Conservation (phyloP, 1,140 invertebrate species). For the Leptestheria dahalacensis region DNA sequence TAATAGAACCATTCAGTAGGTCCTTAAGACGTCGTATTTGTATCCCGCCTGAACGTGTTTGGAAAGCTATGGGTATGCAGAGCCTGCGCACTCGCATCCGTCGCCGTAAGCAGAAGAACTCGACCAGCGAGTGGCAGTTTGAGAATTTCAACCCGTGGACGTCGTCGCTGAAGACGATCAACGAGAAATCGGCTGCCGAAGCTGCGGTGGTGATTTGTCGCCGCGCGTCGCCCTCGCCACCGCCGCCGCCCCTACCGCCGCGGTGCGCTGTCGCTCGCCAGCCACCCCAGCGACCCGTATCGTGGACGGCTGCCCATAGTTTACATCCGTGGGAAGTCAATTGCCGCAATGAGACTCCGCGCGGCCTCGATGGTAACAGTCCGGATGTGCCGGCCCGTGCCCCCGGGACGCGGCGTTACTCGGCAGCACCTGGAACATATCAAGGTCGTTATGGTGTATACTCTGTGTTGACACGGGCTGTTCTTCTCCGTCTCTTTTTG, state of each 20-base stretch:
- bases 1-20: too few relatives aligned
- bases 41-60: not conserved
- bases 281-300: not conserved
- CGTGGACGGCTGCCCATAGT: not conserved
- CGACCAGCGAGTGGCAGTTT: constrained; percentile 28
- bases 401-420: not conserved
- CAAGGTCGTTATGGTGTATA: not conserved
- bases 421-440: not conserved
- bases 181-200: constrained; percentile 16
- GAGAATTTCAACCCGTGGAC: constrained; percentile 29
- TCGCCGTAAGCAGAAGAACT: constrained; percentile 25
- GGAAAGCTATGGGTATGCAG: constrained; percentile 24
- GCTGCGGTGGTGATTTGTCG: not conserved
- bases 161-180: constrained; percentile 12
- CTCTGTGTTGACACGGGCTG: too few relatives aligned
- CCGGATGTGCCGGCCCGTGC: not conserved
- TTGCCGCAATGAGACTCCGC: not conserved
- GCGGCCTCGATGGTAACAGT: not conserved
- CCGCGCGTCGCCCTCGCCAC: not conserved
- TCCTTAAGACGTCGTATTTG: not conserved
- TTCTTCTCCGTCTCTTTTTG: too few relatives aligned
- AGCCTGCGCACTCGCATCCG: constrained; percentile 29
- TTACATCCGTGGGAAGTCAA: not conserved
- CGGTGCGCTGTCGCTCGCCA: not conserved
- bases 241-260: not conserved